phyloP scores from a whole-genome alignment of 2,113 vertebrate species.

The Lagenorhynchus albirostris region DNA sequence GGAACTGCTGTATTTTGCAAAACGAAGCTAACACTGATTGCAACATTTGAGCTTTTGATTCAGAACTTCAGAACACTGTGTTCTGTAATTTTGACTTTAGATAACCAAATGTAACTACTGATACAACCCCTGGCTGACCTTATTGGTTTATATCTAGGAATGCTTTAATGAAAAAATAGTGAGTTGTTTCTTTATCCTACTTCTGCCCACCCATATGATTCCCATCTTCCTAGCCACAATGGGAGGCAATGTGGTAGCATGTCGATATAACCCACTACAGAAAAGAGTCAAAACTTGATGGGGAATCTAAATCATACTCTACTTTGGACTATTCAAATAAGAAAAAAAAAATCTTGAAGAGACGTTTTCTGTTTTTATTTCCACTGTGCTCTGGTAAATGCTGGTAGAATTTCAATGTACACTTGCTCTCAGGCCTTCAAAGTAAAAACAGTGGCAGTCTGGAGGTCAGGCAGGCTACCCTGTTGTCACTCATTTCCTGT shows the following conservation, averaged over 20 bases:
- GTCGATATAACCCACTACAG: background rate
- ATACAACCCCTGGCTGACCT: background rate
- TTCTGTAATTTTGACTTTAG: background rate
- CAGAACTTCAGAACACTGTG: background rate
- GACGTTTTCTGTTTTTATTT: background rate
- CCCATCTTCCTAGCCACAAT: background rate
- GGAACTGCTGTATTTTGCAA: conserved; percentile 16
- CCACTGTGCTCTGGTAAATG: background rate
- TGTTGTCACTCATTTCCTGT: background rate
- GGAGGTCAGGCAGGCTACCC: background rate
- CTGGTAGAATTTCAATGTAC: background rate
- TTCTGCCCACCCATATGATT: background rate
- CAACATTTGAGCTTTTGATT: background rate
- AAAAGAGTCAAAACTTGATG: background rate
- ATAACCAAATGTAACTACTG: background rate
- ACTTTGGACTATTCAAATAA: background rate
- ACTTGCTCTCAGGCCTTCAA: background rate
- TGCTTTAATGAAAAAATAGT: background rate
- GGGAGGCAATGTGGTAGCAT: background rate
- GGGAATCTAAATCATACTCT: background rate
- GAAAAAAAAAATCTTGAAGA: background rate
- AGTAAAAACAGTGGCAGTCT: background rate
- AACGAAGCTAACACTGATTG: background rate
- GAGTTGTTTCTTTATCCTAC: background rate
- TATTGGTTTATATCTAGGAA: background rate